phyloP scores from a whole-genome alignment of 2,888 invertebrate genomes.

The Nemapogon koenigi region DNA sequence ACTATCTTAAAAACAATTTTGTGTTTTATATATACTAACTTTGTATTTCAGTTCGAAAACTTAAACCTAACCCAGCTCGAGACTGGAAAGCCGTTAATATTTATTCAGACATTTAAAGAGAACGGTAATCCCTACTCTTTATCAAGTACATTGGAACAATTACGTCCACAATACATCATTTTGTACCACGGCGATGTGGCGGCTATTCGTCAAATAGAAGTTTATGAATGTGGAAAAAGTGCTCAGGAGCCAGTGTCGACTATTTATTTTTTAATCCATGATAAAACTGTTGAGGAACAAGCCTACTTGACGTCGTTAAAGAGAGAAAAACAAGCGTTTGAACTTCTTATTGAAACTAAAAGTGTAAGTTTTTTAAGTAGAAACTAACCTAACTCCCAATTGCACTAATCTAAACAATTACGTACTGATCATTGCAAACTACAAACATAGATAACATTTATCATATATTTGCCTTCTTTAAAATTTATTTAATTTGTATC shows the following conservation, averaged over 20 bases:
- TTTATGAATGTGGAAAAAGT: conserved; percentile 27
- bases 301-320: conserved; percentile 89
- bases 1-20: no score
- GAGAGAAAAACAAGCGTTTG: conserved; percentile 94
- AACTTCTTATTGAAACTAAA: conserved; percentile 89
- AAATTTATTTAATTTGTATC: no score
- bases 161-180: conserved; percentile 82
- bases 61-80: conserved; percentile 71
- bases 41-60: conserved; percentile 69
- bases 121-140: conserved; percentile 75
- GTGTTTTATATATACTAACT: no score
- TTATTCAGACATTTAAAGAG: conserved; percentile 81
- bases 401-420: no score
- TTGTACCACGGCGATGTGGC: conserved; percentile 90
- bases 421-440: no score
- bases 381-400: no score
- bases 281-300: conserved; percentile 96
- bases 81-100: conserved; percentile 70
- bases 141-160: conserved; percentile 69
- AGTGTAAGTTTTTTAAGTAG: no score
- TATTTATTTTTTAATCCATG: conserved; percentile 90
- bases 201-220: conserved; percentile 89
- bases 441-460: no score
- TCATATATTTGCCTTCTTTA: no score
- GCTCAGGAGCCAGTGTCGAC: conserved; percentile 56